Evolutionary conservation across 2,797 vertebrate genomes (phyloP), one percentile per base, ranked within the genome.

Genomic region (Gymnocypris eckloni): DNA sequence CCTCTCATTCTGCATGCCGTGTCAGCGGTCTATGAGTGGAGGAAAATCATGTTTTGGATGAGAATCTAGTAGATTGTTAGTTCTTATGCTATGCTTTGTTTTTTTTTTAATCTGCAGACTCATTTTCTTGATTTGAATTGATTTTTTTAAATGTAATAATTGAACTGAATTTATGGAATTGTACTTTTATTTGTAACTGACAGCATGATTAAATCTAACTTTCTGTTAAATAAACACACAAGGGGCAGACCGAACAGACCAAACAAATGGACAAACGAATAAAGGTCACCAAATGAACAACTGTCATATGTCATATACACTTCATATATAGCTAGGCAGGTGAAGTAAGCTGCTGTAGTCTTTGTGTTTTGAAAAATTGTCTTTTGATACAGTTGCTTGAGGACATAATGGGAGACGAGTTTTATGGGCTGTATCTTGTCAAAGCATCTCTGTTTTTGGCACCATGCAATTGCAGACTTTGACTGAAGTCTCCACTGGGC

Each of bases 401-500:
- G 61, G 43, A 83, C 61, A 76, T 54, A 78, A 78, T 67, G 4
- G 61, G 37, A 54, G 73, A 69, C 2, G 0, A 48, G 18, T 16
- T 78, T 84, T 77, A 79, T 79, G 75, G 50, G 75, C 50, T 85
- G 76, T 37, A 33, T 70, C 66, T 85, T 79, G 83, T 70, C 83
- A 78, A 71, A 79, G 70, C 2, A 66, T 85, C 50, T 79, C 66
- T 84, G 64, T 77, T 78, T 78, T 78, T 85, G 83, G 50, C 83
- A 79, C 66, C 66, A 45, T 79, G 75, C 83, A 79, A 79, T 85
- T 85, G 66, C 67, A 71, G 75, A 79, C 39, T 72, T 79, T 85
- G 76, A 85, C 75, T 79, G 66, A 79, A 79, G 64, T 79, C 75
- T 79, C 83, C 18, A 59, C 64, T 71, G 75, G 50, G 83, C 52